A percentile compares a stretch with the other conserved stretches of the same genome.
These are phyloP conservation scores for Brachynemurus nebulosus DNA, from an alignment of 2,888 invertebrate genomes.

Conservation along the genomic window DNA sequence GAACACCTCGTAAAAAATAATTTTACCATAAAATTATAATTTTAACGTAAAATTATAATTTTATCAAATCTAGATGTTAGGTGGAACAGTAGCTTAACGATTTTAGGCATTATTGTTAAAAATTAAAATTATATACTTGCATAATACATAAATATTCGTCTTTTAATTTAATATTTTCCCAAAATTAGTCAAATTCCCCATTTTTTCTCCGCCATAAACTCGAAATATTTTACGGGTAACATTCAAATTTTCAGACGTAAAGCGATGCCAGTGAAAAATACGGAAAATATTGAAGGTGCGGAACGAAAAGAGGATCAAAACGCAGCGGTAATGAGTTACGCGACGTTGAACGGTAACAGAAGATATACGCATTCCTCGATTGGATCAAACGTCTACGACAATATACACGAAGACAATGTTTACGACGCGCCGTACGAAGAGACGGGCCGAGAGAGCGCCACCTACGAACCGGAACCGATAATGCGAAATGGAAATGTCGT, in stretches of 20 bases:
- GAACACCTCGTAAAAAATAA: too few species aligned
- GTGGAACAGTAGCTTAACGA: too few species aligned
- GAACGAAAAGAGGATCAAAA: slow-evolving; percentile 75
- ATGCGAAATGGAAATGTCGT: slow-evolving; percentile 45
- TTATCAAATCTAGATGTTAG: too few species aligned
- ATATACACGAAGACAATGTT: slow-evolving; percentile 51
- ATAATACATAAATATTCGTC: too few species aligned
- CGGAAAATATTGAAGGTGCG: slow-evolving; percentile 76
- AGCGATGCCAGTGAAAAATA: slow-evolving; percentile 75
- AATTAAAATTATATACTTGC: too few species aligned
- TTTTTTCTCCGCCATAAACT: too few species aligned
- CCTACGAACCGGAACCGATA: slow-evolving; percentile 52
- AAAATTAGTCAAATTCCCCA: too few species aligned
- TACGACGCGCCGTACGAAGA: slow-evolving; percentile 67
- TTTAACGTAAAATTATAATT: too few species aligned
- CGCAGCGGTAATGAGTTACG: slow-evolving; percentile 81
- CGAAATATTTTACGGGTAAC: too few species aligned
- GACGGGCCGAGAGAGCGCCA: slow-evolving; percentile 40
- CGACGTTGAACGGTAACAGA: slow-evolving; percentile 61
- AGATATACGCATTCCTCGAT: slow-evolving; percentile 32
- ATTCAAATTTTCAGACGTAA: slow-evolving; percentile 46
- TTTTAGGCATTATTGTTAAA: too few species aligned
- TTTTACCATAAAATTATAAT: too few species aligned
- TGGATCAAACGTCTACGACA: slow-evolving; percentile 41
- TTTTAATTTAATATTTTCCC: too few species aligned